phyloP scores from a whole-genome alignment of 1,140 invertebrate species.

The Procambarus virginalis region DNA sequence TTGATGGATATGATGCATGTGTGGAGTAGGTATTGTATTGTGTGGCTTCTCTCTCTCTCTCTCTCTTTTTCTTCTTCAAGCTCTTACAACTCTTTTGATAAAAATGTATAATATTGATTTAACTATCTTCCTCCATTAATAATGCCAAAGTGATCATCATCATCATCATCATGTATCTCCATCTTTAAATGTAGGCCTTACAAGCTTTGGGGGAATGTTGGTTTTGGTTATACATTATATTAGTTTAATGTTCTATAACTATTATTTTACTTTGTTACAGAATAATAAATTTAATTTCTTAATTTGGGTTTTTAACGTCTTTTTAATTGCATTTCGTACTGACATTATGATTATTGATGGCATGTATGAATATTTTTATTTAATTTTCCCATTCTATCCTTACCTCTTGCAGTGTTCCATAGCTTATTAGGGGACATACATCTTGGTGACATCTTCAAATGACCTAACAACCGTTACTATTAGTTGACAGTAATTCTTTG shows the following conservation, averaged over 20 bases:
- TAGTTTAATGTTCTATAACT: not conserved
- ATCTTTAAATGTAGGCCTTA: not conserved
- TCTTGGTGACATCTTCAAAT: too few relatives aligned
- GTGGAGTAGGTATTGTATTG: too few relatives aligned
- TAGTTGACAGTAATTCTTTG: too few relatives aligned
- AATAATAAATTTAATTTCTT: not conserved
- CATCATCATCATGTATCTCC: not conserved
- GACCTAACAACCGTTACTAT: too few relatives aligned
- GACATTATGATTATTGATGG: constrained; percentile 2
- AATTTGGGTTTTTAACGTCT: not conserved
- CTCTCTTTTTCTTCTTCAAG: not conserved
- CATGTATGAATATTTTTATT: not conserved
- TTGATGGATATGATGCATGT: too few relatives aligned
- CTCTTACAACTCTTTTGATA: not conserved
- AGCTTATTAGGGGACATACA: too few relatives aligned
- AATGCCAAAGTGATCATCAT: not conserved
- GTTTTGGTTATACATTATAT: not conserved
- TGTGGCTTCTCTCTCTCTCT: too few relatives aligned
- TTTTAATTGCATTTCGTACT: not conserved
- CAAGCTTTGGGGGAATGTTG: not conserved
- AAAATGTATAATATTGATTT: not conserved
- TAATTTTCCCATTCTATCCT: not conserved
- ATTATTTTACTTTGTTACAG: not conserved
- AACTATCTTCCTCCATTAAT: not conserved
- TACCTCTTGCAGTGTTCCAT: too few relatives aligned